A percentile compares a stretch with the other conserved stretches of the same genome.
Conservation (phyloP, 2,888 invertebrate genomes). For the Scelioninae gen. 2 region DNA sequence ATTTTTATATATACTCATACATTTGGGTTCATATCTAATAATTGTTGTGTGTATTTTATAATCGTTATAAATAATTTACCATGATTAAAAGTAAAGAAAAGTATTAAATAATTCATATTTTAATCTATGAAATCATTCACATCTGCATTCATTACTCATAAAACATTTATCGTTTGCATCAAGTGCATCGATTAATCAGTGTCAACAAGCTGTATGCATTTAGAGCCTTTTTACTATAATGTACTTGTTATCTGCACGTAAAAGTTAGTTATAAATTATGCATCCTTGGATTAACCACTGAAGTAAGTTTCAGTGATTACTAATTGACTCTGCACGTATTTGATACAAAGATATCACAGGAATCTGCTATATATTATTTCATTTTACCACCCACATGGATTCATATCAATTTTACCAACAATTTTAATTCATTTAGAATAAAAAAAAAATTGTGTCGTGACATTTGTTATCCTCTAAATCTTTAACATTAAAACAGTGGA, state of each 20-base stretch:
- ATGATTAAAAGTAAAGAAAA: constrained; percentile 30
- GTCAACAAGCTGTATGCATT: constrained; percentile 50
- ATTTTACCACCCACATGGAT: constrained; percentile 27
- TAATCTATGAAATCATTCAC: constrained; percentile 57
- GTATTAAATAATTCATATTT: constrained; percentile 51
- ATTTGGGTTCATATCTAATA: constrained; percentile 9
- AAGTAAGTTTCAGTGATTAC: constrained; percentile 48
- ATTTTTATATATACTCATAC: no score
- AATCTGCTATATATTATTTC: constrained; percentile 38
- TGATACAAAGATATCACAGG: constrained; percentile 45
- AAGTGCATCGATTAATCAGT: constrained; percentile 56
- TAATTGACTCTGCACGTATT: constrained; percentile 54
- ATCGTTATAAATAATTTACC: constrained; percentile 42
- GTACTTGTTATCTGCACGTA: constrained; percentile 47
- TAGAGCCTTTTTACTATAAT: constrained; percentile 50
- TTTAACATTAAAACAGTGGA: background rate
- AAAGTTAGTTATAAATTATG: constrained; percentile 47
- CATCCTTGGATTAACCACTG: constrained; percentile 50
- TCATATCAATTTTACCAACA: background rate
- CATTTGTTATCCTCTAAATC: background rate
- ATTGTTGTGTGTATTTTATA: constrained; percentile 32
- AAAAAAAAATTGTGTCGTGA: background rate
- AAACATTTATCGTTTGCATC: constrained; percentile 48
- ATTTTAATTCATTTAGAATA: background rate
- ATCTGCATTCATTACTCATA: constrained; percentile 48